Evolutionary conservation across 2,888 invertebrate genomes (phyloP).

Genomic region (Elmis aenea): DNA sequence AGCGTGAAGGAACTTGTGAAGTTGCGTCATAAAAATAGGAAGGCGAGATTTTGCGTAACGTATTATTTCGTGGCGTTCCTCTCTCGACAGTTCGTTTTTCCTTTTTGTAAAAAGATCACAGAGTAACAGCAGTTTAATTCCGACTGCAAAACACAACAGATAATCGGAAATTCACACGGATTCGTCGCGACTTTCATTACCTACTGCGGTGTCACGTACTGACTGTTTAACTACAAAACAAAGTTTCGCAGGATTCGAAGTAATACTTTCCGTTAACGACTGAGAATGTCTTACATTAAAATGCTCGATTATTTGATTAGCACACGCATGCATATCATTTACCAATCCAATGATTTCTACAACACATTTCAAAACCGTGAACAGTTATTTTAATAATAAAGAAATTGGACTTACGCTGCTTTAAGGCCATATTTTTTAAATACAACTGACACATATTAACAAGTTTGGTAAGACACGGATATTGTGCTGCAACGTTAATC

Average conservation of each 20-base stretch:
- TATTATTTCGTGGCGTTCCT: constrained; percentile 63
- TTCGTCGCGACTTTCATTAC: constrained; percentile 33
- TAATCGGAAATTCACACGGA: too few species aligned
- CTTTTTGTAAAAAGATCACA: constrained; percentile 62
- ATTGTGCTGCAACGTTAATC: constrained; percentile 49
- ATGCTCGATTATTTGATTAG: constrained; percentile 57
- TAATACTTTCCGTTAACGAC: constrained; percentile 38
- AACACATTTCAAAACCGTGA: constrained; percentile 31
- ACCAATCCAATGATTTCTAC: constrained; percentile 60
- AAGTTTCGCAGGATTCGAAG: constrained; percentile 54
- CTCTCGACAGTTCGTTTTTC: constrained; percentile 56
- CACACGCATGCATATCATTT: constrained; percentile 59
- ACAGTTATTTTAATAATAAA: too few species aligned
- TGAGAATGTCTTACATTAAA: constrained; percentile 47
- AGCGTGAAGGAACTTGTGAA: constrained; percentile 56
- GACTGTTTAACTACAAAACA: constrained; percentile 60
- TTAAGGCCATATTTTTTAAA: constrained; percentile 57
- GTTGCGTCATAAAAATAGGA: constrained; percentile 60
- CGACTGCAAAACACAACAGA: too few species aligned
- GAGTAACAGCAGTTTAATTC: constrained; percentile 53
- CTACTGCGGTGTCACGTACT: constrained; percentile 57
- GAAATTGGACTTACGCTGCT: constrained; percentile 53
- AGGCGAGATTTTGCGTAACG: constrained; percentile 61
- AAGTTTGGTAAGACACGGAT: constrained; percentile 54
- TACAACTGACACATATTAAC: constrained; percentile 56